Conservation (phyloP, 1,140 invertebrate genomes). For the Rhyacophila brunnea region DNA sequence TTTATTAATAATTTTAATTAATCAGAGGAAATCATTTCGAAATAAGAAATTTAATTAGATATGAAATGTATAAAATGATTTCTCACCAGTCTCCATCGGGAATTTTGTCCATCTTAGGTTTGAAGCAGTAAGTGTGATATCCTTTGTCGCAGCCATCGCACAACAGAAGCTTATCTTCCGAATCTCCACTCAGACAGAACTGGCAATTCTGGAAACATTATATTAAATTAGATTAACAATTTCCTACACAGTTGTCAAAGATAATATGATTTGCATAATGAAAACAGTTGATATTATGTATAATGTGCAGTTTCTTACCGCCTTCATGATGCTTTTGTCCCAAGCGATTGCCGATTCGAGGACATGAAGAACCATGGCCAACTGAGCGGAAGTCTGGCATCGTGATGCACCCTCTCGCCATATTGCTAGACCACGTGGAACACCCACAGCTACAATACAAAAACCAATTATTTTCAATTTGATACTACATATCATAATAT, state of each 20-base stretch:
- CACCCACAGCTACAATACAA: slow-evolving; percentile 9
- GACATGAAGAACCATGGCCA: slow-evolving; percentile 87
- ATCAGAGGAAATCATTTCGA: no score
- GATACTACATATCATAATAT: no score
- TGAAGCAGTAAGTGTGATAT: slow-evolving; percentile 98
- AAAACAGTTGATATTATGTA: neutral
- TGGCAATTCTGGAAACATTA: slow-evolving; percentile 94
- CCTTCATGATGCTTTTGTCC: slow-evolving; percentile 99
- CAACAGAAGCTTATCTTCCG: slow-evolving; percentile 90
- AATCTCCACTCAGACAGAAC: slow-evolving; percentile 93
- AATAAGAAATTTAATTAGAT: no score
- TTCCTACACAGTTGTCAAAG: neutral
- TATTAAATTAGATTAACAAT: no score
- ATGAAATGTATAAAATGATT: no score
- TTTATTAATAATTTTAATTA: no score
- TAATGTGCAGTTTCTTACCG: slow-evolving; percentile 65
- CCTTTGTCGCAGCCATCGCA: slow-evolving; percentile 98
- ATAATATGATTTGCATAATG: no score
- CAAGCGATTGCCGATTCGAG: slow-evolving; percentile 91
- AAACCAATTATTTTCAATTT: neutral
- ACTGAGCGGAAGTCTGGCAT: slow-evolving; percentile 81
- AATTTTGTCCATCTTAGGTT: slow-evolving; percentile 93
- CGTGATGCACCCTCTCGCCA: slow-evolving; percentile 87
- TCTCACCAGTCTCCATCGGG: slow-evolving; percentile 95
- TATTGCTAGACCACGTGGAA: slow-evolving; percentile 65